phyloP scores from a whole-genome alignment of 23 tunicate species.

The Phallusia fumigata region DNA sequence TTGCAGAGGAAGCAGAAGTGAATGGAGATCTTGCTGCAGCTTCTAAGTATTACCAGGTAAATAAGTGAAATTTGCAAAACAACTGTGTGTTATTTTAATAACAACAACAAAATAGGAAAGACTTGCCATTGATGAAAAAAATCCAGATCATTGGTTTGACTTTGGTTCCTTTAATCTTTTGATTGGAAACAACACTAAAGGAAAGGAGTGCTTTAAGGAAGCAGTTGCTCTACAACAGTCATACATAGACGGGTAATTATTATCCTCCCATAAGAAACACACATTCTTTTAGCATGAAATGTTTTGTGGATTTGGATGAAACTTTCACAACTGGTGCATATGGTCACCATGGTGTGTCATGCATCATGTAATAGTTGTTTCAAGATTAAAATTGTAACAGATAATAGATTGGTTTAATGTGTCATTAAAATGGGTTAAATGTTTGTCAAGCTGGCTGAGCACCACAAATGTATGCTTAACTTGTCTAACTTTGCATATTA shows the following conservation, averaged over 20 bases:
- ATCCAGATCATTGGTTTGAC: constrained; percentile 87
- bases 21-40: constrained; percentile 82
- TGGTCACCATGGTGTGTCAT: too few species aligned
- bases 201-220: constrained; percentile 88
- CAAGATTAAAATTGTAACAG: too few species aligned
- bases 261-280: too few species aligned
- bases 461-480: too few species aligned
- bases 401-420: too few species aligned
- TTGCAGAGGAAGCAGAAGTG: constrained; percentile 90
- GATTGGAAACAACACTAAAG: constrained; percentile 67
- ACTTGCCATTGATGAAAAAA: constrained; percentile 57
- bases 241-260: constrained; percentile 64
- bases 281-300: too few species aligned
- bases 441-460: too few species aligned
- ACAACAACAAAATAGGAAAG: constrained; percentile 37
- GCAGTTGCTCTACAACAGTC: constrained; percentile 69
- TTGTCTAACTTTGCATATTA: too few species aligned
- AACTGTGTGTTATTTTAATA: background rate
- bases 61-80: background rate
- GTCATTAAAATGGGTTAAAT: too few species aligned
- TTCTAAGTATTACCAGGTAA: constrained; percentile 74
- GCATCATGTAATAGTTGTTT: too few species aligned
- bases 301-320: too few species aligned
- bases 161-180: constrained; percentile 73
- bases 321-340: too few species aligned